Conservation (phyloP, 1,140 invertebrate genomes). For the Drosophila carrolli region DNA sequence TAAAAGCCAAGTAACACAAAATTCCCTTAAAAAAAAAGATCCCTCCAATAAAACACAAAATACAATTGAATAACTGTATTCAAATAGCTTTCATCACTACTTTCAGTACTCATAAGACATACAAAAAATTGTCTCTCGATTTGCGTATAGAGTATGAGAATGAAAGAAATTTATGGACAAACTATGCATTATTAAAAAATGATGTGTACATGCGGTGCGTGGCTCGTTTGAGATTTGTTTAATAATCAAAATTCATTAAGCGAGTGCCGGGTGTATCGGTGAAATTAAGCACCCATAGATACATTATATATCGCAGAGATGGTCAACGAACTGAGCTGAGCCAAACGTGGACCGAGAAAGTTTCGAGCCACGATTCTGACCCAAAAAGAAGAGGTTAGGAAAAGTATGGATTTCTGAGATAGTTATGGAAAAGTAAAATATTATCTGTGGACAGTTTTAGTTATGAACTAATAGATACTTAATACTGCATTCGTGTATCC, state of each 20-base stretch:
- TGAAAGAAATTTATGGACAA: constrained; percentile 83
- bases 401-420: constrained; percentile 3
- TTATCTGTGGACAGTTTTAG: neutral
- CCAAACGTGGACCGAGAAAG: constrained; percentile 68
- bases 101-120: constrained; percentile 6
- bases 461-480: too few relatives aligned
- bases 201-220: constrained; percentile 73
- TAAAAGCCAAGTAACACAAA: neutral
- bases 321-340: constrained; percentile 68
- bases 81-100: constrained; percentile 17
- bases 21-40: neutral
- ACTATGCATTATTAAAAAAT: constrained; percentile 84
- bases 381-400: constrained; percentile 36
- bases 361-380: constrained; percentile 72
- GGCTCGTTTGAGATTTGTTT: constrained; percentile 73
- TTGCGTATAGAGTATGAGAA: constrained; percentile 7
- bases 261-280: constrained; percentile 52
- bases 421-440: neutral
- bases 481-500: too few relatives aligned
- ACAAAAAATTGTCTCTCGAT: neutral
- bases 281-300: constrained; percentile 78
- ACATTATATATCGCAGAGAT: constrained; percentile 50
- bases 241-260: constrained; percentile 78
- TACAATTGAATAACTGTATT: constrained; percentile 14
- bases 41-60: neutral